Evolutionary conservation across 2,797 vertebrate genomes (phyloP).

Genomic region (Myotis myotis): DNA sequence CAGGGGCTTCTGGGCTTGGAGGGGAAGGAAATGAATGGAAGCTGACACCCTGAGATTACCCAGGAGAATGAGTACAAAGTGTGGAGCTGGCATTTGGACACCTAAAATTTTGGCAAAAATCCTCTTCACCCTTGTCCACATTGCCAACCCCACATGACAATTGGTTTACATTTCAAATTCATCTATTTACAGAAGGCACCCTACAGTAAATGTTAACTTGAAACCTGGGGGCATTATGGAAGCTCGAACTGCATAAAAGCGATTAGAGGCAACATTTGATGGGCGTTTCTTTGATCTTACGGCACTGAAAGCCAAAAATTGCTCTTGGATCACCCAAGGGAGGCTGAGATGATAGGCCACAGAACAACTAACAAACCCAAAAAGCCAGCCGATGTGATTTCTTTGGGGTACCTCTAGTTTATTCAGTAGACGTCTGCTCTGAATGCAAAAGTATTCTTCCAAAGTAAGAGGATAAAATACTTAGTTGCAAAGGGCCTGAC

Average conservation of each 20-base stretch:
- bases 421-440: not conserved
- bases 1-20: conserved; percentile 51
- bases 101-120: conserved; percentile 47
- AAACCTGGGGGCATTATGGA: conserved; percentile 57
- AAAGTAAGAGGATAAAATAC: not conserved
- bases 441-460: conserved; percentile 39
- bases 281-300: conserved; percentile 48
- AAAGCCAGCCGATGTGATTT: not conserved
- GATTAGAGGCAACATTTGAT: conserved; percentile 55
- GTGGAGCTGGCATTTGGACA: not conserved
- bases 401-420: not conserved
- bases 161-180: conserved; percentile 49
- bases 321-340: not conserved
- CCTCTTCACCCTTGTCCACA: not conserved
- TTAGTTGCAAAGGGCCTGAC: not conserved
- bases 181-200: conserved; percentile 48
- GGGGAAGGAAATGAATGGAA: conserved; percentile 61
- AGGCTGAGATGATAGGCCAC: not conserved
- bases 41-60: conserved; percentile 43
- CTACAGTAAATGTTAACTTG: conserved; percentile 55
- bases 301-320: conserved; percentile 33
- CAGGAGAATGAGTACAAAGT: conserved; percentile 24
- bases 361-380: not conserved
- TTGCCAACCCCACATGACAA: not conserved
- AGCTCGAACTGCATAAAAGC: conserved; percentile 47